A percentile compares a stretch with the other conserved stretches of the same genome.
phyloP scores from a whole-genome alignment of 2,113 vertebrate species.

The Pagrus major region DNA sequence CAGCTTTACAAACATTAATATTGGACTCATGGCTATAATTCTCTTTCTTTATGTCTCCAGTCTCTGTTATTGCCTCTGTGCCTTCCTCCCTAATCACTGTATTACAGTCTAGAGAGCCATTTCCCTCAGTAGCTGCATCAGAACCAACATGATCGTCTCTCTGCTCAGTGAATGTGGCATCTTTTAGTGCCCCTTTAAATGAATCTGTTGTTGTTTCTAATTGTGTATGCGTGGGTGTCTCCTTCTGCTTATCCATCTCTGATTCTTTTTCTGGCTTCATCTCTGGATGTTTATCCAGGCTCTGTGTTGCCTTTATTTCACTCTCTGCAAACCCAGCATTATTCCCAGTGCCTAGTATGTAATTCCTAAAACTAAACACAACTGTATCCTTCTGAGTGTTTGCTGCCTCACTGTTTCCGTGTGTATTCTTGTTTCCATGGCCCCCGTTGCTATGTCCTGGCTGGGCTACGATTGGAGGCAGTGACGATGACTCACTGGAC shows the following conservation, averaged over 20 bases:
- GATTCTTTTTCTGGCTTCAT: slow-evolving; percentile 28
- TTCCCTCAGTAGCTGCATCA: slow-evolving; percentile 20
- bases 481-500: slow-evolving; percentile 67
- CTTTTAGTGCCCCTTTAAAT: slow-evolving; percentile 26
- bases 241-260: slow-evolving; percentile 36
- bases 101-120: slow-evolving; percentile 10
- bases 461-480: slow-evolving; percentile 61
- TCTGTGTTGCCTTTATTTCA: slow-evolving; percentile 28
- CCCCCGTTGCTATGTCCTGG: slow-evolving; percentile 64
- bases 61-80: slow-evolving; percentile 19
- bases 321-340: slow-evolving; percentile 22
- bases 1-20: slow-evolving; percentile 8
- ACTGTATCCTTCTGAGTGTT: slow-evolving; percentile 61
- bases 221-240: slow-evolving; percentile 15
- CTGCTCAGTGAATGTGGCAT: slow-evolving; percentile 9
- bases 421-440: slow-evolving; percentile 73
- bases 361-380: slow-evolving; percentile 81
- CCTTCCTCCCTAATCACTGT: not conserved
- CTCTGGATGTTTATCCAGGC: slow-evolving; percentile 27
- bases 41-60: slow-evolving; percentile 27
- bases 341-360: slow-evolving; percentile 72
- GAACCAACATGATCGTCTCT: slow-evolving; percentile 19
- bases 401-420: slow-evolving; percentile 75
- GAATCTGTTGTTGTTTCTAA: slow-evolving; percentile 28
- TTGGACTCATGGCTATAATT: slow-evolving; percentile 22